phyloP scores from a whole-genome alignment of 2,888 invertebrate species.

The Amitus sp. region DNA sequence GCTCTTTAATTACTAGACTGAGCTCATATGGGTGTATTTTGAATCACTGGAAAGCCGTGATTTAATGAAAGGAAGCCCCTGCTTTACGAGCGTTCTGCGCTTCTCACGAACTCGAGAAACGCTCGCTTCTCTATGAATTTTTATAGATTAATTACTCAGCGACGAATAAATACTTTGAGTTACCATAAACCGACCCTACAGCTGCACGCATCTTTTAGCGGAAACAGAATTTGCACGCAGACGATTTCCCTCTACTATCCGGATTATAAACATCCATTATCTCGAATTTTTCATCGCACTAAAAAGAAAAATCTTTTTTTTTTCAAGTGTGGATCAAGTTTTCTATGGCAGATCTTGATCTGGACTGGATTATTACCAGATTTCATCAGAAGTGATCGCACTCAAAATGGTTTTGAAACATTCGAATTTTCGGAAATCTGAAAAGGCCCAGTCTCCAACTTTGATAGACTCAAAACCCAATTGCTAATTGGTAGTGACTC shows the following conservation, averaged over 20 bases:
- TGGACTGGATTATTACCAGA: too few species aligned
- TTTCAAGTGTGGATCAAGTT: too few species aligned
- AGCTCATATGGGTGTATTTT: constrained; percentile 28
- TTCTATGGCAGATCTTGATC: too few species aligned
- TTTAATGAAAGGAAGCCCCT: constrained; percentile 38
- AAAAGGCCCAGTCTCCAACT: too few species aligned
- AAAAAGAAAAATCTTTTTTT: too few species aligned
- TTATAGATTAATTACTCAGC: constrained; percentile 23
- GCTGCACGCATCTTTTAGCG: constrained; percentile 13
- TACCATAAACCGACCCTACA: constrained; percentile 5
- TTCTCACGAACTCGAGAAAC: constrained; percentile 24
- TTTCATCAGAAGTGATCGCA: too few species aligned
- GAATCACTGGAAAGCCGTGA: constrained; percentile 34
- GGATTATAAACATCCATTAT: too few species aligned
- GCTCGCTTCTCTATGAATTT: constrained; percentile 11
- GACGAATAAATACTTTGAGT: constrained; percentile 31
- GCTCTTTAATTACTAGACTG: constrained; percentile 30
- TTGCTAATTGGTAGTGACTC: too few species aligned
- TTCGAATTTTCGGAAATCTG: too few species aligned
- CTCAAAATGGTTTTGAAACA: too few species aligned
- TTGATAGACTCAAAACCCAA: too few species aligned
- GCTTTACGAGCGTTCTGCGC: constrained; percentile 35
- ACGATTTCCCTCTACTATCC: neutral
- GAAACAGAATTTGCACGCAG: neutral
- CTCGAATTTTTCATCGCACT: too few species aligned